Base-by-base conservation (phyloP, 2,113 vertebrate species). In the Naja naja region DNA sequence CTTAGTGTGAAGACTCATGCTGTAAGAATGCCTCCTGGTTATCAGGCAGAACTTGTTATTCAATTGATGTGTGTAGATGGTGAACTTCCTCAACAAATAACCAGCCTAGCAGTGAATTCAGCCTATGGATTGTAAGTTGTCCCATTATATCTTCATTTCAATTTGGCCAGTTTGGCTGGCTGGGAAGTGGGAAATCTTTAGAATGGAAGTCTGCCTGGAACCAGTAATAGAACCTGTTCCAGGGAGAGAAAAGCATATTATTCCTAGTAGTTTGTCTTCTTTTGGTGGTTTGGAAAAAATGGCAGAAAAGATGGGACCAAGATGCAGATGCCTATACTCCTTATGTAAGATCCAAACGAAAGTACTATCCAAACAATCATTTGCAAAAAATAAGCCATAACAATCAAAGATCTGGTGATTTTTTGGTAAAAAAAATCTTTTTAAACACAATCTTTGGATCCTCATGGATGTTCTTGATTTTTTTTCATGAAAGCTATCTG, bases 121-220 rank as follows among this genome's bases (percentile, higher is more conserved):
- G 99, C 99, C 30, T 99, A 99, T n/a, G 99, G 99, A 97, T 98
- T 99, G 99, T 99, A 98, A 99, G 99, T 99, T 93, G 96, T 87
- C 74, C 93, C 90, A 92, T 18, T 95, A 34, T 95, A 39, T 87
- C 93, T 89, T 93, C 49, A 52, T 39, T 39, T 81, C 18, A 20
- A 18, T 81, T 81, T 43, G 34, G 18, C 43, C 34, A 81, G 18
- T 81, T 43, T 43, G 18, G 18, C 34, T 81, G 18, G 34, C 3
- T 81, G 34, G 74, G 74, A 81, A 43, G 7, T 43, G 34, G 18
- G 7, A 43, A 43, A 81, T 81, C 74, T 81, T 81, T 39, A 22
- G 34, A 39, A 8, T 22, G 69, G 69, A 81, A 34, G 6, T 81
- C 69, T 39, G 18, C 16, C 69, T 81, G 34, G 20, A 43, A 81